phyloP scores from a whole-genome alignment of 2,888 invertebrate genomes.

The Ornithoptera alexandrae region DNA sequence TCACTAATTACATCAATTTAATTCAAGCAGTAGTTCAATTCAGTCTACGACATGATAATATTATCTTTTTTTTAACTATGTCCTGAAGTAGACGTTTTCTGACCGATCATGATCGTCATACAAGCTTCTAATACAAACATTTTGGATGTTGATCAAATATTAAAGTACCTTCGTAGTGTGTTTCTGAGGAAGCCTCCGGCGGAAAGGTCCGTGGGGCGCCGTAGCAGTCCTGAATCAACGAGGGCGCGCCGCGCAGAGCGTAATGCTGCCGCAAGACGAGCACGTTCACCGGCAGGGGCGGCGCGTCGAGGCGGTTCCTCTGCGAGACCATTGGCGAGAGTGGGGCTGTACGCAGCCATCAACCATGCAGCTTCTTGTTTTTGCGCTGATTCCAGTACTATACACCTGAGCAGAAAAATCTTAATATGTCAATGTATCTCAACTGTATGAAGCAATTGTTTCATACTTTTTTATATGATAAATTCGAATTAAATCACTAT shows the following conservation, averaged over 20 bases:
- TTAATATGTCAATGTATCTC: not conserved
- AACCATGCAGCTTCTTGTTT: constrained; percentile 95
- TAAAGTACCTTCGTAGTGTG: constrained; percentile 85
- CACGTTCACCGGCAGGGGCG: constrained; percentile 93
- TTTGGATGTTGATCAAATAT: too few relatives aligned
- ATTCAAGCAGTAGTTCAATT: too few relatives aligned
- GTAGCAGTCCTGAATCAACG: constrained; percentile 89
- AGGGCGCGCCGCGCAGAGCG: constrained; percentile 90
- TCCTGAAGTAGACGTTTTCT: too few relatives aligned
- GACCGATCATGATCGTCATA: too few relatives aligned
- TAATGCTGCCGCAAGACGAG: constrained; percentile 92
- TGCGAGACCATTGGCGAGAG: constrained; percentile 89
- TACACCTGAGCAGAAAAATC: constrained; percentile 81
- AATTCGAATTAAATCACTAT: too few relatives aligned
- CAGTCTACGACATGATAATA: too few relatives aligned
- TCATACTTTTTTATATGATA: too few relatives aligned
- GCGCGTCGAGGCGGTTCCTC: constrained; percentile 80
- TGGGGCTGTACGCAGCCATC: constrained; percentile 94
- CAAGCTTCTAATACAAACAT: too few relatives aligned
- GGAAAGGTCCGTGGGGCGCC: constrained; percentile 88
- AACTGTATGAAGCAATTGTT: not conserved
- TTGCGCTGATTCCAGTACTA: constrained; percentile 94
- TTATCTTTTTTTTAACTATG: too few relatives aligned
- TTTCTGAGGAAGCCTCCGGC: constrained; percentile 93
- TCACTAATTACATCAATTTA: too few relatives aligned